Percentiles rank a stretch among this genome's conserved stretches.
Evolutionary conservation across 2,797 vertebrate genomes (phyloP).

Genomic region (Urophycis tenuis): DNA sequence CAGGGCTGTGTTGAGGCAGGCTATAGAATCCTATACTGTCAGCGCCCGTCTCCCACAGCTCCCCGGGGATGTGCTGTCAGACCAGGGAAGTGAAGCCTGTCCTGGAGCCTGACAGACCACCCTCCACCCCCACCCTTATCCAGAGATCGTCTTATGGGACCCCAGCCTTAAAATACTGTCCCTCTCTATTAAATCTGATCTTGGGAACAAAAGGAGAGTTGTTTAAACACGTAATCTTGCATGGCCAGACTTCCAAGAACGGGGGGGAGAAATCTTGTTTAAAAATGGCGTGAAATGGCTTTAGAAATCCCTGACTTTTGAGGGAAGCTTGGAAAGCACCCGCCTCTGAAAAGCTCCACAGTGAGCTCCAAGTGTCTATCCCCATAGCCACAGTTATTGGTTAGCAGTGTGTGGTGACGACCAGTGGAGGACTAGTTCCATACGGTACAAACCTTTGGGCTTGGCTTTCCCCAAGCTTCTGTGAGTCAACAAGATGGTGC

Average conservation of each 20-base stretch:
- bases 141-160: too few species aligned
- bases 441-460: neutral
- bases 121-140: too few species aligned
- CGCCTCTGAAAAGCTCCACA: too few species aligned
- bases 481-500: neutral
- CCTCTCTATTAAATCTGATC: constrained; percentile 29
- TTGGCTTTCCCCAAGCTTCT: neutral
- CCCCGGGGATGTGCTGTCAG: constrained; percentile 54
- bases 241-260: too few species aligned
- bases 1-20: constrained; percentile 6
- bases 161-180: neutral
- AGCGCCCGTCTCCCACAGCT: constrained; percentile 38
- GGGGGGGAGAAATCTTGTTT: too few species aligned
- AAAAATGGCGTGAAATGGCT: too few species aligned
- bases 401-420: too few species aligned
- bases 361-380: too few species aligned
- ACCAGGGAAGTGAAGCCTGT: constrained; percentile 25
- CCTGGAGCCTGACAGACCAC: constrained; percentile 29
- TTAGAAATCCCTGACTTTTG: too few species aligned
- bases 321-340: too few species aligned
- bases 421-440: neutral
- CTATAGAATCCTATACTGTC: constrained; percentile 36
- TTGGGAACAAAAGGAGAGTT: constrained; percentile 15
- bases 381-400: too few species aligned
- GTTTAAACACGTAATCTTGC: neutral